Percentiles rank a stretch among this genome's conserved stretches.
These are phyloP conservation scores for Zaprionus inermis DNA, from an alignment of 1,140 invertebrate genomes.

Conservation along the genomic window DNA sequence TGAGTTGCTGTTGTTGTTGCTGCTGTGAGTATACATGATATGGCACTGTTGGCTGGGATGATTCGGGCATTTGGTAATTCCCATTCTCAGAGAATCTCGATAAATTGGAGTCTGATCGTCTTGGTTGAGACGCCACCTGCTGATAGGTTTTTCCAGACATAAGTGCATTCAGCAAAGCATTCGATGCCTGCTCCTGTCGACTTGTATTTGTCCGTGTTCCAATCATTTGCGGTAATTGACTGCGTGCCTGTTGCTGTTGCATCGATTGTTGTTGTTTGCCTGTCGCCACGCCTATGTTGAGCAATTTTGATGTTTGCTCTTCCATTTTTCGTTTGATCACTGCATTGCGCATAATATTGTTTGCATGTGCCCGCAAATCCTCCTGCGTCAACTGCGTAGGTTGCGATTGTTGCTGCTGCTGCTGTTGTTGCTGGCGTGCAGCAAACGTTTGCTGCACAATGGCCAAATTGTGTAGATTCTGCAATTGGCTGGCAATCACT, in stretches of 20 bases:
- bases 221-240: constrained; percentile 23
- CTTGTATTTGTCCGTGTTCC: constrained; percentile 1
- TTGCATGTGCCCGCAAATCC: constrained; percentile 77
- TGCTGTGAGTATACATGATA: constrained; percentile 20
- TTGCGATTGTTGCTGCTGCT: constrained; percentile 38
- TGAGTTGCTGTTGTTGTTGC: constrained; percentile 11
- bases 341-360: constrained; percentile 80
- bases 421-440: constrained; percentile 62
- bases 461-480: constrained; percentile 77
- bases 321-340: constrained; percentile 81
- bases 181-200: constrained; percentile 51
- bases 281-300: constrained; percentile 40
- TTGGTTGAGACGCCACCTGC: constrained; percentile 16
- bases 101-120: constrained; percentile 18
- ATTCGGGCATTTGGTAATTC: constrained; percentile 49
- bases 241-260: constrained; percentile 33
- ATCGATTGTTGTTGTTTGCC: constrained; percentile 26
- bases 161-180: constrained; percentile 64
- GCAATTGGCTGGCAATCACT: constrained; percentile 75
- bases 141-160: constrained; percentile 52
- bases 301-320: constrained; percentile 66
- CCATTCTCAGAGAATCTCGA: constrained; percentile 46
- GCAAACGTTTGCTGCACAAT: constrained; percentile 75
- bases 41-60: constrained; percentile 34
- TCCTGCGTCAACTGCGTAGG: constrained; percentile 69